Evolutionary conservation across 2,113 vertebrate species (phyloP), one percentile per base, ranked within the genome.

Genomic region (Pterophyllum scalare): DNA sequence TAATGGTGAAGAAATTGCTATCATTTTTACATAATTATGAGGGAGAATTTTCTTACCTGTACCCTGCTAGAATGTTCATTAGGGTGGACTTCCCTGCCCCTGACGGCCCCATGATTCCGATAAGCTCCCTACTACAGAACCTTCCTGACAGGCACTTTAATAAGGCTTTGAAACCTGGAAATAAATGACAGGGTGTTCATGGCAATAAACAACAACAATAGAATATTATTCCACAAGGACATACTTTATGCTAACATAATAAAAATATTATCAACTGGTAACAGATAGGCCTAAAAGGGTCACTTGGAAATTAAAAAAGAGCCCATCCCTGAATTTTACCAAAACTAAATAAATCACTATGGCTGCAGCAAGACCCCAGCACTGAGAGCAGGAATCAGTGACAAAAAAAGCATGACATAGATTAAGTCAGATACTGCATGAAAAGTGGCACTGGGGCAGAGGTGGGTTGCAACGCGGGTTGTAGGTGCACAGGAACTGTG

Each of bases 31-130:
- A 19, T 57, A 5, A 60, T 6, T 15, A 38, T n/a, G 12, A 64
- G 24, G 5, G 0, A 7, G 35, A 15, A 22, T 56, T 60, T 6
- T 11, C 94, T 96, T 88, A 99, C 98, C 97, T 97, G 95, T 99
- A 99, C 61, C 98, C 98, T 75, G 98, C 98, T 91, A 99, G 95
- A 93, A 99, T 97, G 93, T 99, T 98, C 98, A 99, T 99, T 12
- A 99, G 94, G 0, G 98, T 99, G 79, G 98, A 99, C 89, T 99
- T 99, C n/a, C 98, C 98, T 0, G 98, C 97, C 15, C 98, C 98
- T 0, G 98, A 99, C 2, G 98, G 98, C 5, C 98, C 98, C 98
- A 99, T 98, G 90, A 99, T 99, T 56, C 98, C 98, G 1, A 99
- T 97, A 56, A 99, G 97, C 90, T 99, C 98, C 26, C 95, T 94